Evolutionary conservation across 2,888 invertebrate species (phyloP).

Genomic region (Polydrusus cervinus): DNA sequence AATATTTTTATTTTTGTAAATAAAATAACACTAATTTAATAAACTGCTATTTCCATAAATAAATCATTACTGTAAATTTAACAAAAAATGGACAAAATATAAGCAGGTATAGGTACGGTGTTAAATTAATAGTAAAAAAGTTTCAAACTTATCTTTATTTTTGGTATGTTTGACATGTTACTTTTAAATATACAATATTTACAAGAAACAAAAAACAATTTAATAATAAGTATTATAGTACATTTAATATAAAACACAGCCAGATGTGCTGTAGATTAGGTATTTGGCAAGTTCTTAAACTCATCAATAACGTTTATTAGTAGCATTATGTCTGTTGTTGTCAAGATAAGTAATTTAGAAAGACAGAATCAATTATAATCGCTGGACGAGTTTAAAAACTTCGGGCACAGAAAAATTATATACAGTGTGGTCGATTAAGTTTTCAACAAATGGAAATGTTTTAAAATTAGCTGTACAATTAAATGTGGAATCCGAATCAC

Average conservation of each 20-base stretch:
- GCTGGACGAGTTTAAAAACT: no score
- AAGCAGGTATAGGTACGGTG: constrained; percentile 27
- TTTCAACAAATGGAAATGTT: no score
- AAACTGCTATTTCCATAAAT: constrained; percentile 37
- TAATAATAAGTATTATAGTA: constrained; percentile 14
- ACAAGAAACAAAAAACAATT: constrained; percentile 35
- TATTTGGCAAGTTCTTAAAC: constrained; percentile 9
- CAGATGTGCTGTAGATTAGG: constrained; percentile 41
- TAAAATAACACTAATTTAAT: constrained; percentile 44
- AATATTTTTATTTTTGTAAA: constrained; percentile 49
- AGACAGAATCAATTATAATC: no score
- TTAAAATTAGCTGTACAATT: no score
- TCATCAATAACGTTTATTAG: no score
- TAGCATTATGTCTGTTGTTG: background rate
- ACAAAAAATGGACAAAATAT: constrained; percentile 40
- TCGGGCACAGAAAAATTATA: no score
- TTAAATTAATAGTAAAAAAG: constrained; percentile 37
- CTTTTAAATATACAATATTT: constrained; percentile 39
- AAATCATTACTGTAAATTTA: constrained; percentile 35
- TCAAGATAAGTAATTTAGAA: no score
- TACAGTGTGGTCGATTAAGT: no score
- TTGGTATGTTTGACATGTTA: constrained; percentile 47
- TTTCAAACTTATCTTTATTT: constrained; percentile 42
- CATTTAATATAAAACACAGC: constrained; percentile 48
- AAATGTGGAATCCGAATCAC: no score